Evolutionary conservation across 2,888 invertebrate genomes (phyloP).

Genomic region (Schrankia costaestrigalis): DNA sequence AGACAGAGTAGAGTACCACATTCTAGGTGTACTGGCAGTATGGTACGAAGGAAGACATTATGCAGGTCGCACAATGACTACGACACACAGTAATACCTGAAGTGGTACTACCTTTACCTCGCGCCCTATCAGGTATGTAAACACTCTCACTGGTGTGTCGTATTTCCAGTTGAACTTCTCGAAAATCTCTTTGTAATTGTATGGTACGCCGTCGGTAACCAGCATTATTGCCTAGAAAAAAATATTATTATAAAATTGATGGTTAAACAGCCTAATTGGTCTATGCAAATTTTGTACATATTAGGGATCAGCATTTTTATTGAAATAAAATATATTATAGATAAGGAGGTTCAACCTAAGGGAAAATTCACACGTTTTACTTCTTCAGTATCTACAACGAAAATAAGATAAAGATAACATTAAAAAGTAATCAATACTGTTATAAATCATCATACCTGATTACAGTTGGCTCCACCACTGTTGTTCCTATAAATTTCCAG

Average conservation of each 20-base stretch:
- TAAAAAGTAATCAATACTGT: too few relatives aligned
- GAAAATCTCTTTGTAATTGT: constrained; percentile 95
- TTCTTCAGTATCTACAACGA: too few relatives aligned
- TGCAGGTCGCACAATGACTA: constrained; percentile 80
- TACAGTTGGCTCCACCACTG: constrained; percentile 83
- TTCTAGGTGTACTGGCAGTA: constrained; percentile 75
- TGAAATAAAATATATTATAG: too few relatives aligned
- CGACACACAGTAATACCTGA: constrained; percentile 79
- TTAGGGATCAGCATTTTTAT: too few relatives aligned
- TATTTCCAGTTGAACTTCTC: constrained; percentile 91
- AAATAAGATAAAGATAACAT: too few relatives aligned
- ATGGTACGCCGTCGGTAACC: constrained; percentile 98
- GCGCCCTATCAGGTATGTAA: constrained; percentile 98
- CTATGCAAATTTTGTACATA: too few relatives aligned
- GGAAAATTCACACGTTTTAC: too few relatives aligned
- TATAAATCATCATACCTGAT: constrained; percentile 51
- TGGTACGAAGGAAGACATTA: constrained; percentile 71
- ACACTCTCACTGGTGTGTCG: constrained; percentile 94
- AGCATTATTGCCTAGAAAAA: constrained; percentile 95
- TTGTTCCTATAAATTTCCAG: constrained; percentile 84
- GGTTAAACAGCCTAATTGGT: too few relatives aligned
- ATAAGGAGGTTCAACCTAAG: too few relatives aligned
- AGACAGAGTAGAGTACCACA: constrained; percentile 67
- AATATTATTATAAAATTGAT: neutral
- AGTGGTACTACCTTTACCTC: constrained; percentile 85